Percentiles rank a stretch among this genome's conserved stretches.
These are phyloP conservation scores for Crocidura indochinensis DNA, from an alignment of 2,797 vertebrate genomes.

Conservation along the genomic window DNA sequence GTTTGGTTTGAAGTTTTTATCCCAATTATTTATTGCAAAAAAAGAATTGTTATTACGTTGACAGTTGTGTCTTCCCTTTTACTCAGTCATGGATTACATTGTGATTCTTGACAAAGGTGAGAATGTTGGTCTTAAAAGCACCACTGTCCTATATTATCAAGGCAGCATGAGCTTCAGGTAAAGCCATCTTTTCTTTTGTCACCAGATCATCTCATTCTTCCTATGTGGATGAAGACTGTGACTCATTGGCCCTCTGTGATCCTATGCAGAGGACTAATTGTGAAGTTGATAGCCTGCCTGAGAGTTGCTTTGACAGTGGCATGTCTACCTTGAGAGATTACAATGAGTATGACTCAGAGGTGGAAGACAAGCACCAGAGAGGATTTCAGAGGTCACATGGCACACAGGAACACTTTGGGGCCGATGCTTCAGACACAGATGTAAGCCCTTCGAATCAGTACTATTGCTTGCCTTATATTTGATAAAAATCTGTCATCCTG, in stretches of 20 bases:
- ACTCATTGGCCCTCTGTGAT: constrained; percentile 95
- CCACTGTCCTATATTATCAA: not conserved
- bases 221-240: constrained; percentile 93
- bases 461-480: constrained; percentile 2
- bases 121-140: not conserved
- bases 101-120: not conserved
- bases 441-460: constrained; percentile 88
- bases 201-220: constrained; percentile 92
- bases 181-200: constrained; percentile 6
- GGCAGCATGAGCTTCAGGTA: not conserved
- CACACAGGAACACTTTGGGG: constrained; percentile 88
- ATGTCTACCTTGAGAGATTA: constrained; percentile 95
- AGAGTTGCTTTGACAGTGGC: constrained; percentile 96
- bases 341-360: constrained; percentile 95
- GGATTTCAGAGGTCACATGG: constrained; percentile 86
- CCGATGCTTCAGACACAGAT: constrained; percentile 93
- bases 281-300: constrained; percentile 95
- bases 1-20: constrained; percentile 6
- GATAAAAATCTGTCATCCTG: not conserved
- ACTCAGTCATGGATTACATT: not conserved
- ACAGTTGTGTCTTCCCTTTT: not conserved
- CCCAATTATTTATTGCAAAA: not conserved
- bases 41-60: not conserved
- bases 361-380: constrained; percentile 91
- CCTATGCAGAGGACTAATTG: constrained; percentile 95